These are phyloP conservation scores for Vulpes lagopus DNA, from an alignment of 2,113 vertebrate genomes.

Conservation along the genomic window DNA sequence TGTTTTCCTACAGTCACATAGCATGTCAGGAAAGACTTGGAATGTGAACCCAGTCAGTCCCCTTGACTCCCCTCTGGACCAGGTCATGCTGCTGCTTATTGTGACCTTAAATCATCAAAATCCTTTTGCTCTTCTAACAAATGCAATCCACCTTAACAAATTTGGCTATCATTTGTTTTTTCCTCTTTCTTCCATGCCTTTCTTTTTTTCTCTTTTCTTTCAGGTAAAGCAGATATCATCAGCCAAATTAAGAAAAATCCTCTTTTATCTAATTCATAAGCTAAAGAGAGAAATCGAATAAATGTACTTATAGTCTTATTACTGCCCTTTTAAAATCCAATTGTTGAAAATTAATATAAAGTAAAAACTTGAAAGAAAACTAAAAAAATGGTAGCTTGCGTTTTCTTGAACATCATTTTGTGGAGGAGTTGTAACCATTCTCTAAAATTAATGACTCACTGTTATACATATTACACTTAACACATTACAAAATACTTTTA, in stretches of 20 bases:
- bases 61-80: not conserved
- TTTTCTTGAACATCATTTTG: not conserved
- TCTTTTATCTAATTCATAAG: not conserved
- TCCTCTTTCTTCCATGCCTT: not conserved
- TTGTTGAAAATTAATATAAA: not conserved
- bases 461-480: not conserved
- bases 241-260: not conserved
- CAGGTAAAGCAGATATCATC: not conserved
- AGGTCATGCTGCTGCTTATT: not conserved
- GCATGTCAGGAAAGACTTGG: not conserved
- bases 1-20: not conserved
- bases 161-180: not conserved
- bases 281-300: constrained; percentile 1
- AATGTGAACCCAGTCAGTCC: not conserved
- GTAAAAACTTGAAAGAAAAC: not conserved
- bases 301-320: not conserved
- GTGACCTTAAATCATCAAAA: constrained; percentile 4
- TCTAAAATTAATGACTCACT: constrained; percentile 27
- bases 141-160: not conserved
- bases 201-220: not conserved
- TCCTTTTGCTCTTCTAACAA: not conserved
- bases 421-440: not conserved
- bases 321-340: not conserved
- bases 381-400: not conserved
- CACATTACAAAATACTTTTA: not conserved